Base-by-base conservation (phyloP, 2,888 invertebrate genomes). In the Spatulosminthurus flaviceps region DNA sequence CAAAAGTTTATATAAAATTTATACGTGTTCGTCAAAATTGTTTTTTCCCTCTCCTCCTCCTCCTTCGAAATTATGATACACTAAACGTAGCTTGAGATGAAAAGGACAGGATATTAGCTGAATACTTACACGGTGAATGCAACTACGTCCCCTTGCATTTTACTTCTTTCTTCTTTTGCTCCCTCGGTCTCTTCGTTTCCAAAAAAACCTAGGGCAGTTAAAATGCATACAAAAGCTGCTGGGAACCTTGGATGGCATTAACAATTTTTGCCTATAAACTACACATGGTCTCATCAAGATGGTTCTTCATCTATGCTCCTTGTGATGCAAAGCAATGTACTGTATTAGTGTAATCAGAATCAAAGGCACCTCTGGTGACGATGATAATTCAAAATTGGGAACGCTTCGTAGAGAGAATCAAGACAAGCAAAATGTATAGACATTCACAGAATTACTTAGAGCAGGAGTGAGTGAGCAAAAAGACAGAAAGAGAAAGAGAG, bases 351-450 rank as follows among this genome's bases (percentile, higher is more conserved):
- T 29, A 74, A 61, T 61, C 19, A 29, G 28, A 61, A 60, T 61
- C 61, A 42, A 61, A 28, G 26, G 43, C 43, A 73, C 61, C 61
- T 61, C 74, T 74, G 61, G 7, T 74, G 61, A 74, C 26, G 74
- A 74, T 61, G 74, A 74, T 74, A 74, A 74, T 74, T 61, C 74
- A 74, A 51, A 74, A 60, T 73, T 73, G 73, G 26, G 29, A 73
- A 51, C 73, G n/a, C 61, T 61, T 61, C 74, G n/a, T 42, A 42
- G 42, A 71, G 34, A 42, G 42, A 71, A 9, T 41, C 22, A 42
- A 42, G 42, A 71, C 9, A 21, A 21, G 42, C 16, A 1, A 51
- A 19, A n/a, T 51, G 16, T n/a, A 19, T 4, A 51, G n/a, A 2
- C 51, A 19, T 51, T 1, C n/a, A 51, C 16, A 51, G 51, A 51